Conservation (phyloP, 2,888 invertebrate species). For the Lepidocyrtoides sp. region DNA sequence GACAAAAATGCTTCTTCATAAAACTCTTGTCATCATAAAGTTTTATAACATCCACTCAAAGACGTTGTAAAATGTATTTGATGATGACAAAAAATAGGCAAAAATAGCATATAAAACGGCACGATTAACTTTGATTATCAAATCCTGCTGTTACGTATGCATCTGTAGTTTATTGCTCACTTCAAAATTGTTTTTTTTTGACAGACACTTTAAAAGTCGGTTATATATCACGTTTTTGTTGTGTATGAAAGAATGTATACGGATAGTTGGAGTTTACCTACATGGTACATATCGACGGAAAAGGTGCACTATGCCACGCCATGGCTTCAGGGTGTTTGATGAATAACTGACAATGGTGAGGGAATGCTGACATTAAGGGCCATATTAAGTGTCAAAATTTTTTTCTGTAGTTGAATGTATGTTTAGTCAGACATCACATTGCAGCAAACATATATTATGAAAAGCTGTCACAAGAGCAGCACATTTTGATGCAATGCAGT, state of each 20-base stretch:
- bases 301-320: not conserved
- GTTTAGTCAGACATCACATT: not conserved
- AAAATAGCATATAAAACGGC: conserved; percentile 1
- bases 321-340: not conserved
- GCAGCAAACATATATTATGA: too few relatives aligned
- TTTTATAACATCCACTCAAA: not conserved
- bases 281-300: not conserved
- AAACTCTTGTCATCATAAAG: conserved; percentile 26
- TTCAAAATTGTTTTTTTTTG: not conserved
- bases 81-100: not conserved
- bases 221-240: not conserved
- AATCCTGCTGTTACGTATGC: not conserved
- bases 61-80: not conserved
- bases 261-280: too few relatives aligned
- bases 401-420: not conserved
- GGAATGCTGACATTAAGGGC: conserved; percentile 9
- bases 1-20: not conserved
- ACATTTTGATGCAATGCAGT: too few relatives aligned
- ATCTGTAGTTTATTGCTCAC: not conserved
- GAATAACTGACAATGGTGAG: not conserved
- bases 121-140: conserved; percentile 21
- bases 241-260: too few relatives aligned
- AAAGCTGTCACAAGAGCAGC: not conserved
- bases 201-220: not conserved
- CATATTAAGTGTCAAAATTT: conserved; percentile 17